These are phyloP conservation scores for Cynodonichthys magdalenae DNA, from an alignment of 2,797 vertebrate species.

Conservation along the genomic window DNA sequence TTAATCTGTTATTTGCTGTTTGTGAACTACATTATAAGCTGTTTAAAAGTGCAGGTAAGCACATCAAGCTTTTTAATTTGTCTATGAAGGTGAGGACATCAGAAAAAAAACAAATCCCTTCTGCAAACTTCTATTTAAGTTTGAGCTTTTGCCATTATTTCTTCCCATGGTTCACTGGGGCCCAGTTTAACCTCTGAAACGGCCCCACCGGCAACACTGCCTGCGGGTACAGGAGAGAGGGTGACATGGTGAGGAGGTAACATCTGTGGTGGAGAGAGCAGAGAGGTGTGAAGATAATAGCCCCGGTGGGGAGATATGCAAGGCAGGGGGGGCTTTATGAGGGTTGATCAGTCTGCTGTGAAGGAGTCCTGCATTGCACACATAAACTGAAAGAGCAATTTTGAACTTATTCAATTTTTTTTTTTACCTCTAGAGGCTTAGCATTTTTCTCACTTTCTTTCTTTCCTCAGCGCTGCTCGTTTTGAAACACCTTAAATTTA, in stretches of 20 bases:
- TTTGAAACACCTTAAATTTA: background rate
- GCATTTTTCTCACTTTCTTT: background rate
- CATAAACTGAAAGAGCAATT: slow-evolving; percentile 53
- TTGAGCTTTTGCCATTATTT: slow-evolving; percentile 68
- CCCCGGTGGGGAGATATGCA: slow-evolving; percentile 75
- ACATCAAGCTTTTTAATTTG: slow-evolving; percentile 43
- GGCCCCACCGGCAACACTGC: slow-evolving; percentile 35
- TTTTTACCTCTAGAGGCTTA: slow-evolving; percentile 27
- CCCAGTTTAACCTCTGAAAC: slow-evolving; percentile 62
- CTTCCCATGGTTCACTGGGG: slow-evolving; percentile 66
- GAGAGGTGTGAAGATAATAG: slow-evolving; percentile 81
- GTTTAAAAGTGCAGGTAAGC: slow-evolving; percentile 30
- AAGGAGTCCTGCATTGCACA: slow-evolving; percentile 68
- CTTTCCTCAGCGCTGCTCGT: slow-evolving; percentile 16
- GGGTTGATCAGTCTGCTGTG: slow-evolving; percentile 71
- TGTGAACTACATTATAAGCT: slow-evolving; percentile 22
- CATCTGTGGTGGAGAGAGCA: slow-evolving; percentile 60
- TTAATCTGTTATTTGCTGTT: slow-evolving; percentile 29
- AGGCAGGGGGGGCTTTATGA: slow-evolving; percentile 67
- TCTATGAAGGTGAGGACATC: slow-evolving; percentile 47
- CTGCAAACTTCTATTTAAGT: slow-evolving; percentile 74
- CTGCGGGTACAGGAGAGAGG: slow-evolving; percentile 47
- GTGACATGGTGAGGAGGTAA: slow-evolving; percentile 48
- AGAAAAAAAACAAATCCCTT: slow-evolving; percentile 64
- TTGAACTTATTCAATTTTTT: slow-evolving; percentile 49